These are phyloP conservation scores for Aurelia aurita complex sp. Pacific DNA, from an alignment of 30 jellyfish, hydroid and myxozoan genomes.

Conservation along the genomic window DNA sequence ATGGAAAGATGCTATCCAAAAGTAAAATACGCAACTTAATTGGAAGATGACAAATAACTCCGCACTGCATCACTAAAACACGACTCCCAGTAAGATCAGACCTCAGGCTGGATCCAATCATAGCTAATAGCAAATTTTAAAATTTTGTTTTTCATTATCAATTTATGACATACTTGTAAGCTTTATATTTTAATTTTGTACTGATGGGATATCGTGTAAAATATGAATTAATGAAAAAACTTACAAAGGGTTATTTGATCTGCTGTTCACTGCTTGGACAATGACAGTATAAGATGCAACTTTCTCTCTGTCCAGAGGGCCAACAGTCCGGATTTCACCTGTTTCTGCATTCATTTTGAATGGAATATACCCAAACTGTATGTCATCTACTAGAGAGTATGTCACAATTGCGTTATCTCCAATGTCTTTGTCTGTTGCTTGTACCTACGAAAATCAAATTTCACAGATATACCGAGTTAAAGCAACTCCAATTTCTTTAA, in stretches of 20 bases:
- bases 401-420: constrained; percentile 49
- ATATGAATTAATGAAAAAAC: neutral
- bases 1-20: no score
- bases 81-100: no score
- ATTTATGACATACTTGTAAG: no score
- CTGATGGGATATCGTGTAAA: neutral
- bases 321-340: constrained; percentile 34
- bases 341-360: constrained; percentile 35
- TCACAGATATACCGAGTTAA: neutral
- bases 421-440: constrained; percentile 48
- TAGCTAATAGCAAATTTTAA: no score
- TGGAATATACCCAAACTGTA: neutral
- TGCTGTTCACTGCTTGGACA: constrained; percentile 58
- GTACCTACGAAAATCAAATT: constrained; percentile 1
- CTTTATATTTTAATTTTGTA: no score
- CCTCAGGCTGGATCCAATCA: no score
- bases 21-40: no score
- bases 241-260: constrained; percentile 13
- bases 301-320: constrained; percentile 69
- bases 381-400: constrained; percentile 9
- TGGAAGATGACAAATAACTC: no score
- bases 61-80: no score
- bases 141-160: no score
- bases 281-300: constrained; percentile 4
- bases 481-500: no score